These are phyloP conservation scores for Rhopalosiphum padi DNA, from an alignment of 1,140 invertebrate species.

Conservation along the genomic window DNA sequence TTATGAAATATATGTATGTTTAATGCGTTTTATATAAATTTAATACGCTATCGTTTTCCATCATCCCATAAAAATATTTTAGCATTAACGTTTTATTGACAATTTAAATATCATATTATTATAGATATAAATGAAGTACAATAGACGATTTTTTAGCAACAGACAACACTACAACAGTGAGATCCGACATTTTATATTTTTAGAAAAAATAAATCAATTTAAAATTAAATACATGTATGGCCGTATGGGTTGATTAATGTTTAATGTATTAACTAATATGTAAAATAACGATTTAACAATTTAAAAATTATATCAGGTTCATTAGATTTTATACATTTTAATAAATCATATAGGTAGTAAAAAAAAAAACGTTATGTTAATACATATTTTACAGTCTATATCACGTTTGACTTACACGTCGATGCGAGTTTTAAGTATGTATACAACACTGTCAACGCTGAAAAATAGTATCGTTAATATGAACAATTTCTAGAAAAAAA, in stretches of 20 bases:
- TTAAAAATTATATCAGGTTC: background rate
- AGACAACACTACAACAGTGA: background rate
- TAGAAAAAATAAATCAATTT: background rate
- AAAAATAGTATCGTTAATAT: background rate
- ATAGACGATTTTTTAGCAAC: background rate
- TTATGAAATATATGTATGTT: background rate
- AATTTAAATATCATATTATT: background rate
- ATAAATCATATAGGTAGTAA: background rate
- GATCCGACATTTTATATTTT: background rate
- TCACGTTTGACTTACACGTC: background rate
- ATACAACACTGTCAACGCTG: background rate
- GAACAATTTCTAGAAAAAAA: background rate
- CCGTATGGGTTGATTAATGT: background rate
- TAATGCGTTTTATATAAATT: background rate
- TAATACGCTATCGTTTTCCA: too few relatives aligned
- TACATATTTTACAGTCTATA: background rate
- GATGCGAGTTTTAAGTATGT: background rate
- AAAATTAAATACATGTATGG: background rate
- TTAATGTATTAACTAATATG: background rate
- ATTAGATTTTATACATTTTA: background rate
- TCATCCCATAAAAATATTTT: background rate
- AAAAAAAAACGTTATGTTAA: background rate
- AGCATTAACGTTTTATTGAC: too few relatives aligned
- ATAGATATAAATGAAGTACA: background rate
- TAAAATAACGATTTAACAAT: background rate